phyloP scores from a whole-genome alignment of 2,888 invertebrate genomes.

The Eudasyphora cyanicolor region DNA sequence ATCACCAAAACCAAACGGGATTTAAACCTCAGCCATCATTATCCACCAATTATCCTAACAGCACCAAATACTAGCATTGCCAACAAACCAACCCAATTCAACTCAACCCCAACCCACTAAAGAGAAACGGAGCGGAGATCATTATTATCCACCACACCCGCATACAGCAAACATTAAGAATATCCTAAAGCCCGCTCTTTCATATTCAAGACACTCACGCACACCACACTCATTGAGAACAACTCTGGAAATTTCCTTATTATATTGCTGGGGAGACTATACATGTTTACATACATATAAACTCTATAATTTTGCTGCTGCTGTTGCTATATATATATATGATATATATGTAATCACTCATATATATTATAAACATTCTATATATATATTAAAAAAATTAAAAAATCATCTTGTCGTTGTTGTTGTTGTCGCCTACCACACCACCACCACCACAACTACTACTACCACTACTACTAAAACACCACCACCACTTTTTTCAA shows the following conservation, averaged over 20 bases:
- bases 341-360: conserved; percentile 37
- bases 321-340: conserved; percentile 57
- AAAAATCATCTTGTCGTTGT: conserved; percentile 67
- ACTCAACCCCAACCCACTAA: no score
- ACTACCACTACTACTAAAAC: conserved; percentile 60
- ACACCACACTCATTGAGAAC: background rate
- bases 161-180: background rate
- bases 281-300: background rate
- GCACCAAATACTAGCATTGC: no score
- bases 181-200: conserved; percentile 3
- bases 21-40: no score
- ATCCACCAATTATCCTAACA: background rate
- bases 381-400: conserved; percentile 53
- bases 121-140: no score
- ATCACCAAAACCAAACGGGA: background rate
- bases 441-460: conserved; percentile 32
- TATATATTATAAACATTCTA: conserved; percentile 52
- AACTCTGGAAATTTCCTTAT: background rate
- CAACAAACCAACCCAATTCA: no score
- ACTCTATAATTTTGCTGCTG: conserved; percentile 61
- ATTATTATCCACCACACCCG: background rate
- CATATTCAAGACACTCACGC: conserved; percentile 23
- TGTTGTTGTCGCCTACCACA: conserved; percentile 68
- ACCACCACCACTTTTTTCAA: conserved; percentile 47
- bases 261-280: background rate